Evolutionary conservation across 2,888 invertebrate genomes (phyloP), one percentile per base, ranked within the genome.

Genomic region (Phorcus lineatus): DNA sequence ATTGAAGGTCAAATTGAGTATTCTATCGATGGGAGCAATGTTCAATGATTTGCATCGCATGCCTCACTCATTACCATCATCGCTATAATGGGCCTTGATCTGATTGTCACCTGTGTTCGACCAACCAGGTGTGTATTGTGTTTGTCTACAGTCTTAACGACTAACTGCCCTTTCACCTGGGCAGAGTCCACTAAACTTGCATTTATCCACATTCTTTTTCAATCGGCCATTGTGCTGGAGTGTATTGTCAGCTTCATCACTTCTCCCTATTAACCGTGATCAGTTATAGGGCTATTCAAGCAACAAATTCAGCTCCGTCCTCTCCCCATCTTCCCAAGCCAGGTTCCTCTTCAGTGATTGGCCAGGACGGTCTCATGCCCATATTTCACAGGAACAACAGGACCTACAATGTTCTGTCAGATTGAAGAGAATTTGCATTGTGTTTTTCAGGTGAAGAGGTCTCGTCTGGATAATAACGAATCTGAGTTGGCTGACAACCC

Each of bases 391-490:
- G 74, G 76, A 76, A 76, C 76, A 76, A 76, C 54, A 76, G 54
- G 17, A 53, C 31, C 54, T 54, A 76, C 76, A 76, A 76, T 76
- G 76, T 55, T 76, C 31, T 28, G 55, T 31, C 54, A 76, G 19
- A 28, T 55, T 76, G 76, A 76, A n/a, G 54, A 76, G 54, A 53
- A 55, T 76, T 55, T 40, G 24, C 53, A 76, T 67, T 40, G 40
- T 78, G 77, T 80, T 62, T 81, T 79, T 4, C 81, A 83, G 83
- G 83, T 83, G 47, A 83, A 83, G 77, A 74, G 80, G 66, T 78
- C 83, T 16, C 77, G 79, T 28, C 54, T 80, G 17, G 81, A 83
- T 28, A 74, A 74, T 40, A 77, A 74, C 74, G 83, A 81, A 40
- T 53, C 81, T 22, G 80, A 77, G 55, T 62, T 75, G 52, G 62